Conservation (phyloP, 2,797 vertebrate species). For the Podarcis siculus region DNA sequence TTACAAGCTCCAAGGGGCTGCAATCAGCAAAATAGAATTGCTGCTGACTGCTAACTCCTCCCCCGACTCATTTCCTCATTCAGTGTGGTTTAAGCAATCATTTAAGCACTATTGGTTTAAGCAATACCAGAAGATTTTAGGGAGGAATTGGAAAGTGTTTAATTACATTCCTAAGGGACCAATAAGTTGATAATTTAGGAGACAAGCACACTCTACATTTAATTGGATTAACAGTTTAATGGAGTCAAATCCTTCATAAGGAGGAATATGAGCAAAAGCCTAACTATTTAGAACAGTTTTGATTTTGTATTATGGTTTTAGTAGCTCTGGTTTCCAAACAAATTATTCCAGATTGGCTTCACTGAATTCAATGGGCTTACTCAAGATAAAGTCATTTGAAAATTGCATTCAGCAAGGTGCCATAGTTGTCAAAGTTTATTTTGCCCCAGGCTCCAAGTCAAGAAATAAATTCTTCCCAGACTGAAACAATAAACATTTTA, state of each 20-base stretch:
- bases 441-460: neutral
- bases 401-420: neutral
- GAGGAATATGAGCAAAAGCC: conserved; percentile 10
- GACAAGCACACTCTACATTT: conserved; percentile 9
- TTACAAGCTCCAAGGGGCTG: too few relatives aligned
- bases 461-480: neutral
- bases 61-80: too few relatives aligned
- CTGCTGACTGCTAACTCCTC: too few relatives aligned
- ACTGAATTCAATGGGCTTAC: neutral
- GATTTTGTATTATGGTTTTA: conserved; percentile 9
- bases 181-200: conserved; percentile 8
- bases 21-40: too few relatives aligned
- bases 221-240: conserved; percentile 20
- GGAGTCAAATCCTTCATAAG: neutral
- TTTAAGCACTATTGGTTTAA: neutral
- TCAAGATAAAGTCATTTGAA: neutral
- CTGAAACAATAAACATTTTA: conserved; percentile 30
- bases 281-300: neutral
- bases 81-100: too few relatives aligned
- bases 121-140: neutral
- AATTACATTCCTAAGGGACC: neutral
- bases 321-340: neutral
- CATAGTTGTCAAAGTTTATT: neutral
- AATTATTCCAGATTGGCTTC: neutral
- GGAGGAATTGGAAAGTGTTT: neutral